Evolutionary conservation across 2,888 invertebrate species (phyloP).

Genomic region (Drymonia ruficornis): DNA sequence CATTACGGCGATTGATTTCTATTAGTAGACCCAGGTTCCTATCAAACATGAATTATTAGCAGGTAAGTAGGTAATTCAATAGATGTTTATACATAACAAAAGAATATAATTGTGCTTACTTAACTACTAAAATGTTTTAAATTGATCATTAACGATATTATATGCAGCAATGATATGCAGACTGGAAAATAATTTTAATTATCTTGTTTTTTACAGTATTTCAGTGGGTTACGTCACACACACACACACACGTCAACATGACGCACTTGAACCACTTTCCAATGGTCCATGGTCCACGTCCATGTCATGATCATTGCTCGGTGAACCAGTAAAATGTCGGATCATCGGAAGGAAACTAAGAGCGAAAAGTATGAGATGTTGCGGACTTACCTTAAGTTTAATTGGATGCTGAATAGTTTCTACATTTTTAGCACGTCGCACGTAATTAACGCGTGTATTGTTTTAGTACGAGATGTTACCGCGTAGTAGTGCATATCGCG

Average conservation of each 20-base stretch:
- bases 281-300: slow-evolving; percentile 35
- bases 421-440: slow-evolving; percentile 57
- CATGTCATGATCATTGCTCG: slow-evolving; percentile 33
- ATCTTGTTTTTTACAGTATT: slow-evolving; percentile 19
- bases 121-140: too few relatives aligned
- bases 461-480: slow-evolving; percentile 45
- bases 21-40: too few relatives aligned
- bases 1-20: too few relatives aligned
- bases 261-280: slow-evolving; percentile 55
- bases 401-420: slow-evolving; percentile 45
- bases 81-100: too few relatives aligned
- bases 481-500: slow-evolving; percentile 63
- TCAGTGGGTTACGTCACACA: slow-evolving; percentile 58
- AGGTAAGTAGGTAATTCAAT: too few relatives aligned
- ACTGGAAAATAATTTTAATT: too few relatives aligned
- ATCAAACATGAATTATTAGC: too few relatives aligned
- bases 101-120: too few relatives aligned
- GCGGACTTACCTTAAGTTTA: slow-evolving; percentile 60
- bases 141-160: too few relatives aligned
- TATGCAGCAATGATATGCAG: too few relatives aligned
- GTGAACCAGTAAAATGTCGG: slow-evolving; percentile 13
- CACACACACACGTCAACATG: slow-evolving; percentile 50
- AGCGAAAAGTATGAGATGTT: slow-evolving; percentile 11
- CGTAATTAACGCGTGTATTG: slow-evolving; percentile 45
- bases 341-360: slow-evolving; percentile 10